phyloP scores from a whole-genome alignment of 2,888 invertebrate genomes.

The Gisinianus flammeolus region DNA sequence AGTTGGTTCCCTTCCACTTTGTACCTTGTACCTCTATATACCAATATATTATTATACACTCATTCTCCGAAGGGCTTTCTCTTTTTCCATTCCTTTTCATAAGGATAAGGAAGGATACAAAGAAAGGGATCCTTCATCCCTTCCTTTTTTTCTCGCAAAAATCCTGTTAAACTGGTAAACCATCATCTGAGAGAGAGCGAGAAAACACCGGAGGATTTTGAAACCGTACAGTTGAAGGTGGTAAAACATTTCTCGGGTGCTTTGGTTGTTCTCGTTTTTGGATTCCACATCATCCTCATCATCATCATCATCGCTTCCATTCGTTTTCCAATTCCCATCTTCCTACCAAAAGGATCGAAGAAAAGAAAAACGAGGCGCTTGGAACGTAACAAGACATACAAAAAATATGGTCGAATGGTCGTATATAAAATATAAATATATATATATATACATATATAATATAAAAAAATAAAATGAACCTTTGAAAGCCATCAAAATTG shows the following conservation, averaged over 20 bases:
- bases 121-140: too few relatives aligned
- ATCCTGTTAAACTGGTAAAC: neutral
- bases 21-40: neutral
- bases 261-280: neutral
- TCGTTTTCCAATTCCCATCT: neutral
- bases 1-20: neutral
- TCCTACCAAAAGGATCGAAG: neutral
- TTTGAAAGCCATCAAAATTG: constrained; percentile 18
- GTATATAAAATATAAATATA: too few relatives aligned
- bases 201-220: neutral
- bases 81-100: neutral
- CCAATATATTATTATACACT: neutral
- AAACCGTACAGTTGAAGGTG: neutral
- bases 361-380: neutral
- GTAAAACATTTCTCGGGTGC: neutral
- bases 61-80: neutral
- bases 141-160: neutral
- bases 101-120: too few relatives aligned
- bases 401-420: too few relatives aligned
- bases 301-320: too few relatives aligned
- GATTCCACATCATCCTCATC: too few relatives aligned
- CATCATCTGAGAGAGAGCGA: neutral
- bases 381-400: neutral
- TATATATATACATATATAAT: too few relatives aligned
- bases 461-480: too few relatives aligned